A percentile compares a stretch with the other conserved stretches of the same genome.
Conservation (phyloP, 2,113 vertebrate species). For the Enhydra lutris region DNA sequence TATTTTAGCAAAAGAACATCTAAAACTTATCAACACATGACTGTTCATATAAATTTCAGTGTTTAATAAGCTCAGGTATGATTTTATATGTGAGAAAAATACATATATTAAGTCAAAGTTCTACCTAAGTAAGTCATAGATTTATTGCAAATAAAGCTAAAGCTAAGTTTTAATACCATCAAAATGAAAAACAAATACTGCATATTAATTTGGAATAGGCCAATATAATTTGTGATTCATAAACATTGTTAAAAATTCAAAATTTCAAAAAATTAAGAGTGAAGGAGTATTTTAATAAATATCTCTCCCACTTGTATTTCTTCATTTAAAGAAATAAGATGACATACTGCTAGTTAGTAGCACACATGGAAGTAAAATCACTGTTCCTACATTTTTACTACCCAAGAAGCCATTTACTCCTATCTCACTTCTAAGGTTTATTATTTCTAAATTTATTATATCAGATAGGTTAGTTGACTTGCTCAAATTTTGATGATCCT, state of each 20-base stretch:
- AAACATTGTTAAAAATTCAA: background rate
- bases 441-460: background rate
- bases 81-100: background rate
- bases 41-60: background rate
- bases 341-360: background rate
- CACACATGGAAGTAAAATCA: background rate
- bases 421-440: background rate
- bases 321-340: background rate
- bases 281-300: background rate
- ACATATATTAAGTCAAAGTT: background rate
- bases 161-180: background rate
- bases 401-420: background rate
- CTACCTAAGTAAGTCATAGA: background rate
- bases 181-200: background rate
- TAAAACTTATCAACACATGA: background rate
- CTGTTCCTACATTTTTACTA: background rate
- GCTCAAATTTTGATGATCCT: rapidly evolving
- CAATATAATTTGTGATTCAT: background rate
- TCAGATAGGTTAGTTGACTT: background rate
- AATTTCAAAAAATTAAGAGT: background rate
- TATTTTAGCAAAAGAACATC: background rate
- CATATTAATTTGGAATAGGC: background rate
- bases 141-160: background rate
- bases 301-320: background rate
- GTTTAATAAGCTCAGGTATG: background rate